A percentile compares a stretch with the other conserved stretches of the same genome.
These are phyloP conservation scores for Elegia similella DNA, from an alignment of 2,888 invertebrate species.

Conservation along the genomic window DNA sequence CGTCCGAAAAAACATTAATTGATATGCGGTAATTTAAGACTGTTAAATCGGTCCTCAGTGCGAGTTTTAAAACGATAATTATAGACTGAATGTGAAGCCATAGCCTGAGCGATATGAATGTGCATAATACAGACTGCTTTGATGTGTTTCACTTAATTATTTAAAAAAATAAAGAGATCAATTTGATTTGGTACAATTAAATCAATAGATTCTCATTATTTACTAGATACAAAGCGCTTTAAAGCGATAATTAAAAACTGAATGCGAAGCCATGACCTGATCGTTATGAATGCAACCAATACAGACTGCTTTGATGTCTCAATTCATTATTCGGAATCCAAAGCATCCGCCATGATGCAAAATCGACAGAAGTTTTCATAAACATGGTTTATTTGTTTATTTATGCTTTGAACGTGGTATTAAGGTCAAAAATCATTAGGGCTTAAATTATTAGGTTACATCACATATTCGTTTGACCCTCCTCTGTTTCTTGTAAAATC, in stretches of 20 bases:
- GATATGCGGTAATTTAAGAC: no score
- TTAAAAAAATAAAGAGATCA: no score
- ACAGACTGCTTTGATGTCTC: constrained; percentile 37
- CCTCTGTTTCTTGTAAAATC: no score
- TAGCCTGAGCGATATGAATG: no score
- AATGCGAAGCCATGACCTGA: constrained; percentile 1
- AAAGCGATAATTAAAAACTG: not conserved
- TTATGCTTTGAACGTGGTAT: not conserved
- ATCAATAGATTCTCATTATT: not conserved
- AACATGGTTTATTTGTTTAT: not conserved
- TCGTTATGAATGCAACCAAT: constrained; percentile 23
- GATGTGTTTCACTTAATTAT: no score
- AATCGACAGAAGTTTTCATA: not conserved
- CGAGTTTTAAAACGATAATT: no score
- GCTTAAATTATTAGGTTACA: not conserved
- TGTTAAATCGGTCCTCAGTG: no score
- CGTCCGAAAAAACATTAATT: no score
- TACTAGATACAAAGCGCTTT: not conserved
- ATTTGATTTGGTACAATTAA: not conserved
- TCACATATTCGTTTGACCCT: no score
- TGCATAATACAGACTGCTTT: no score
- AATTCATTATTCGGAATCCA: constrained; percentile 40
- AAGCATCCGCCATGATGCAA: constrained; percentile 4
- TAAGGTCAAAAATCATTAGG: not conserved
- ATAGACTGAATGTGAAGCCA: no score